Conservation (phyloP, 1,140 invertebrate species). For the Neodiprion fabricii region DNA sequence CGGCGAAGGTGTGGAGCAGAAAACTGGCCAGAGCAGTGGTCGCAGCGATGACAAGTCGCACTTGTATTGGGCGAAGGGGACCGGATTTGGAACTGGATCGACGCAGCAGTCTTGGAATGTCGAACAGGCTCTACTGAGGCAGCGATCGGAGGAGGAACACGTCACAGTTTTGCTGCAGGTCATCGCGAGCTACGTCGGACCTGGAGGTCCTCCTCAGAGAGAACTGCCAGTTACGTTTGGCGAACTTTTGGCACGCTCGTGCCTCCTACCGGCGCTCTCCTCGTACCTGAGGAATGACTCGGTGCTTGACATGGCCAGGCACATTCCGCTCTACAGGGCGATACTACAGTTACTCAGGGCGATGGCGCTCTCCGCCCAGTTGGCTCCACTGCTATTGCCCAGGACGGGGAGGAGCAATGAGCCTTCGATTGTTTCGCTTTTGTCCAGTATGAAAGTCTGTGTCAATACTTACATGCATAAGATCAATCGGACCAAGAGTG, state of each 20-base stretch:
- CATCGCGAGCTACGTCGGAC: constrained; percentile 86
- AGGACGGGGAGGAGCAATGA: constrained; percentile 51
- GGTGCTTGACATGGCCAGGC: constrained; percentile 93
- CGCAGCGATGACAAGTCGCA: constrained; percentile 78
- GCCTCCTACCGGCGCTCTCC: constrained; percentile 85
- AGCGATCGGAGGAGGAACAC: constrained; percentile 91
- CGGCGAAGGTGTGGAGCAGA: constrained; percentile 36
- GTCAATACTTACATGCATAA: constrained; percentile 85
- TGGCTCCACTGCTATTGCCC: constrained; percentile 74
- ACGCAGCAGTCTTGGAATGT: constrained; percentile 96
- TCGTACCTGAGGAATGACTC: constrained; percentile 95
- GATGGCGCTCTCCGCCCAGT: constrained; percentile 72
- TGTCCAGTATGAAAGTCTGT: constrained; percentile 87
- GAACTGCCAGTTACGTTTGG: constrained; percentile 73
- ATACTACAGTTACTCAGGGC: constrained; percentile 83
- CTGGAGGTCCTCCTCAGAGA: constrained; percentile 65
- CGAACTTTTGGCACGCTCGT: constrained; percentile 80
- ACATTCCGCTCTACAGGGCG: constrained; percentile 89
- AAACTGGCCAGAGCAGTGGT: constrained; percentile 37
- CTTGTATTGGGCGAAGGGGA: constrained; percentile 93
- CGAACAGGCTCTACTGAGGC: constrained; percentile 87
- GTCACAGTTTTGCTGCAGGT: constrained; percentile 83
- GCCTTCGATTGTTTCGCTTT: constrained; percentile 70
- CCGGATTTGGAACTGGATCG: constrained; percentile 94
- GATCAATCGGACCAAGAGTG: constrained; percentile 53